A percentile compares a stretch with the other conserved stretches of the same genome.
Conservation (phyloP, 2,888 invertebrate species). For the Spicauda simplicius region DNA sequence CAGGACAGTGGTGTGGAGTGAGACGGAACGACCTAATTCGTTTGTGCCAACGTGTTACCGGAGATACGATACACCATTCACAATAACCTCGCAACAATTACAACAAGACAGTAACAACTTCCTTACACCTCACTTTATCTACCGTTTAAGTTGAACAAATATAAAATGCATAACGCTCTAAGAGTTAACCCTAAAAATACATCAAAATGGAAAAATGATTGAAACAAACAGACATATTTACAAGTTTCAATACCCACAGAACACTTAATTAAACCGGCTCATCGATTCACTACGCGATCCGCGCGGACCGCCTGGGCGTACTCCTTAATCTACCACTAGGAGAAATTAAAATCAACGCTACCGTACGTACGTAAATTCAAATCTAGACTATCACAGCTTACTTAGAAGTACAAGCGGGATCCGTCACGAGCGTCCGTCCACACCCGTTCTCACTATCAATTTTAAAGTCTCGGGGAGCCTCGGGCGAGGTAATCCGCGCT, state of each 20-base stretch:
- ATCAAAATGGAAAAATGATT: constrained; percentile 78
- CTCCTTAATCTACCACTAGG: constrained; percentile 72
- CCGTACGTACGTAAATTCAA: constrained; percentile 66
- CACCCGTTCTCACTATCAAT: constrained; percentile 15
- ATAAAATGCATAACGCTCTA: constrained; percentile 77
- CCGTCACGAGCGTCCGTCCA: constrained; percentile 43
- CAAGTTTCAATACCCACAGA: constrained; percentile 72
- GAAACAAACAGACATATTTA: constrained; percentile 75
- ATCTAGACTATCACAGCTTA: constrained; percentile 82
- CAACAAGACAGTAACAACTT: constrained; percentile 71
- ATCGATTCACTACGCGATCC: constrained; percentile 59
- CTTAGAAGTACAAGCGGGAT: constrained; percentile 63
- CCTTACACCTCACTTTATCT: constrained; percentile 62
- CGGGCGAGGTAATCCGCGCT: constrained; percentile 45
- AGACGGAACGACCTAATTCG: constrained; percentile 39
- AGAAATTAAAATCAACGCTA: constrained; percentile 48
- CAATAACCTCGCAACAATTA: constrained; percentile 64
- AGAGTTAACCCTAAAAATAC: constrained; percentile 76
- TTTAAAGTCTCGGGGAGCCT: constrained; percentile 46
- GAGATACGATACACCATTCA: constrained; percentile 54
- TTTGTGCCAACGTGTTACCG: constrained; percentile 38
- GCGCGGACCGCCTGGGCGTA: constrained; percentile 56
- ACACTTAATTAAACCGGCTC: constrained; percentile 63
- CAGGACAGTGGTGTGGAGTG: constrained; percentile 36
- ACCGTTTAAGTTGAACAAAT: constrained; percentile 70